A percentile compares a stretch with the other conserved stretches of the same genome.
Conservation (phyloP, 2,113 vertebrate species). For the Siphamia tubifer region DNA sequence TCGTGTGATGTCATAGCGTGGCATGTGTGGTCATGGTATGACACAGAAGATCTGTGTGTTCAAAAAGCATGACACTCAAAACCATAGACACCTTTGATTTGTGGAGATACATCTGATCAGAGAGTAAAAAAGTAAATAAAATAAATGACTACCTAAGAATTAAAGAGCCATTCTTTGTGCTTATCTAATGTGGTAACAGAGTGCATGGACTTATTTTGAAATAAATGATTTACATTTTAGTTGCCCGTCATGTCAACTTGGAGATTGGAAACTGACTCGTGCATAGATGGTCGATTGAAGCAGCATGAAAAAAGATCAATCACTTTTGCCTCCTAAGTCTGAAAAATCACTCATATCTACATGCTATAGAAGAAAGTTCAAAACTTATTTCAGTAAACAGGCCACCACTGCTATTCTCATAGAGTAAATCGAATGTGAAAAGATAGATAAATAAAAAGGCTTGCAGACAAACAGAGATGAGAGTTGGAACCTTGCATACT, state of each 20-base stretch:
- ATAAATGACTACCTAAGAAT: not conserved
- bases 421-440: conserved; percentile 20
- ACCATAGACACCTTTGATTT: not conserved
- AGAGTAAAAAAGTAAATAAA: not conserved
- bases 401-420: not conserved
- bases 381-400: conserved; percentile 29
- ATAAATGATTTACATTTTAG: no score
- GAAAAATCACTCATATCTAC: not conserved
- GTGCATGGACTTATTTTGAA: not conserved
- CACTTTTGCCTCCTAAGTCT: not conserved
- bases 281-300: not conserved
- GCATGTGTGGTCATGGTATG: conserved; percentile 5
- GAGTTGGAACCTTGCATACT: conserved; percentile 14
- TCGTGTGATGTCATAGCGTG: no score
- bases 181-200: not conserved
- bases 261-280: not conserved
- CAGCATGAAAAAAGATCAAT: not conserved
- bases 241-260: not conserved
- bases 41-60: not conserved
- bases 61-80: conserved; percentile 8
- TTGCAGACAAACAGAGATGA: conserved; percentile 22
- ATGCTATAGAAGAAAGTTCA: conserved; percentile 10
- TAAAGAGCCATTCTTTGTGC: not conserved
- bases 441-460: conserved; percentile 8
- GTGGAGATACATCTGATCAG: not conserved